Conservation (phyloP, 2,113 vertebrate genomes). For the Spea multiplicata region DNA sequence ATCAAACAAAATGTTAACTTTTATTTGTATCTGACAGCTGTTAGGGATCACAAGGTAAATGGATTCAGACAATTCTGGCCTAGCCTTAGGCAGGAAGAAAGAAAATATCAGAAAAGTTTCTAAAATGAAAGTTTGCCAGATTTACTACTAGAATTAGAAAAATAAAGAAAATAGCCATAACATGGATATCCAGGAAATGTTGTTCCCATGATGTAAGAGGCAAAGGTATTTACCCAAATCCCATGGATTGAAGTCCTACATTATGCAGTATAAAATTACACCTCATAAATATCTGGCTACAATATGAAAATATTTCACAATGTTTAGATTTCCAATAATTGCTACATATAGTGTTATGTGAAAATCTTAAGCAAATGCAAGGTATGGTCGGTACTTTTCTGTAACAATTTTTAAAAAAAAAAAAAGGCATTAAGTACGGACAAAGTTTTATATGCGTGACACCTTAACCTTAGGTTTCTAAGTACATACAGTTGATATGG, state of each 20-base stretch:
- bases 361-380: constrained; percentile 10
- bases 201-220: constrained; percentile 45
- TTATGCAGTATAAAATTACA: constrained; percentile 42
- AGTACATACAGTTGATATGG: neutral
- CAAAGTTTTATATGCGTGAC: neutral
- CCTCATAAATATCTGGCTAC: constrained; percentile 44
- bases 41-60: constrained; percentile 48
- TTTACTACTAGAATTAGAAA: constrained; percentile 46
- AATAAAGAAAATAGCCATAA: constrained; percentile 33
- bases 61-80: constrained; percentile 48
- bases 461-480: neutral
- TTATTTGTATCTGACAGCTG: constrained; percentile 47
- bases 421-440: constrained; percentile 18
- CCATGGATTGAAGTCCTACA: constrained; percentile 27
- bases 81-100: constrained; percentile 33
- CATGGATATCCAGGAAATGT: constrained; percentile 39
- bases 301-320: constrained; percentile 48
- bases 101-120: constrained; percentile 6
- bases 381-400: constrained; percentile 11
- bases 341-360: constrained; percentile 37
- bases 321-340: constrained; percentile 45
- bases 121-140: constrained; percentile 48
- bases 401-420: constrained; percentile 3
- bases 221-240: constrained; percentile 44
- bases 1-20: constrained; percentile 48